Conservation (phyloP, 2,888 invertebrate genomes). For the Platycnemis pennipes region DNA sequence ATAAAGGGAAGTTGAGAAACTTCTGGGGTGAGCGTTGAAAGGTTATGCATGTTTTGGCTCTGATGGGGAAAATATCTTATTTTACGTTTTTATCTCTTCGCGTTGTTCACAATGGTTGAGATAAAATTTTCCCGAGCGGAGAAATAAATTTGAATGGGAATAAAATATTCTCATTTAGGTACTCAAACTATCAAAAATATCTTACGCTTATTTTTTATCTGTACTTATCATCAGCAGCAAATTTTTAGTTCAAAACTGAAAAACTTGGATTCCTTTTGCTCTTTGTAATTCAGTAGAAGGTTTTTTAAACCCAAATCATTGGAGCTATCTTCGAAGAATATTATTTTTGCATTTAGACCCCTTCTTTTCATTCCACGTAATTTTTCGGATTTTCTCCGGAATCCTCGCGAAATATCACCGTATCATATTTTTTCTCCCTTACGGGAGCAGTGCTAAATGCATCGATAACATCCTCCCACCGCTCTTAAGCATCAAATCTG, state of each 20-base stretch:
- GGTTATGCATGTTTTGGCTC: too few species aligned
- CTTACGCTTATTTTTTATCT: too few species aligned
- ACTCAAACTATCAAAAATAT: too few species aligned
- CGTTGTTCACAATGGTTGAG: too few species aligned
- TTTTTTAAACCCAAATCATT: neutral
- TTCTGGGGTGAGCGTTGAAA: too few species aligned
- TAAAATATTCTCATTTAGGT: too few species aligned
- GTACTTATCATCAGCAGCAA: neutral
- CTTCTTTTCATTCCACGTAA: neutral
- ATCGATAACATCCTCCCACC: neutral
- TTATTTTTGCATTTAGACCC: neutral
- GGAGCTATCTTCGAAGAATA: neutral
- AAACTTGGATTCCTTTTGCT: neutral
- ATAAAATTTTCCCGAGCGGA: too few species aligned
- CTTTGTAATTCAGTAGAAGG: neutral
- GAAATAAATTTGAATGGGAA: too few species aligned
- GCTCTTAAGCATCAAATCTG: neutral
- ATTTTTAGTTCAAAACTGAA: neutral
- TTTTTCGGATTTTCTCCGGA: neutral
- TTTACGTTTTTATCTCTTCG: too few species aligned
- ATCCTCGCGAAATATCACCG: neutral
- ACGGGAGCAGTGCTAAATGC: neutral
- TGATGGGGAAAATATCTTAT: too few species aligned
- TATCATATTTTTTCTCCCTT: neutral
- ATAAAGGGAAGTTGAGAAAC: too few species aligned